Evolutionary conservation across 2,888 invertebrate genomes (phyloP), one percentile per base, ranked within the genome.

Genomic region (Ellobium chinense): DNA sequence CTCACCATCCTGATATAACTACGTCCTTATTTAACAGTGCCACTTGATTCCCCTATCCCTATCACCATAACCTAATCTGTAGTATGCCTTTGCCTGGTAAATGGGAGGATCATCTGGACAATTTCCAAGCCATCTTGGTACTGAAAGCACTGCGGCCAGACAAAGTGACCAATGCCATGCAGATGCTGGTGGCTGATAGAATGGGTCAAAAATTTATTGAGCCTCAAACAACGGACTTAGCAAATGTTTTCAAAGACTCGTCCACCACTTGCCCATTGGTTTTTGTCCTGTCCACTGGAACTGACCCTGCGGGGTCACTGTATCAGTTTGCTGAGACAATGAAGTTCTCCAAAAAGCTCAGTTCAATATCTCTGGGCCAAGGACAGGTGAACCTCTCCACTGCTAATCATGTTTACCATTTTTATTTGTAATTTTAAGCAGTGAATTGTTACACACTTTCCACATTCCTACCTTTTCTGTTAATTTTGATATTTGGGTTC

Each of bases 281-380:
- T 82, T 94, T 94, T 84, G 93, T 94, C 46, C 87, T 94, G 83
- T 93, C 93, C 0, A 63, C 83, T 24, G 93, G 94, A 4, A 93
- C 94, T 14, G 94, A 94, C 85, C 94, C 94, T 1, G 93, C 93
- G 2, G 91, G 90, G 68, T 93, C 93, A 84, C 89, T 94, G 39
- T 92, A 93, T 88, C 93, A 93, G 87, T 94, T 94, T 89, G 93
- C 93, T 31, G 93, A 93, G 79, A 93, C 93, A 82, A 92, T 93
- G 96, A 46, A 93, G 83, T 93, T 93, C 84, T 88, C 92, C 14
- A 93, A 93, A 88, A 93, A 93, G 83, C 95, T 97, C 89, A 95
- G 95, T 89, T 96, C 96, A 84, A 97, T 97, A 83, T 97, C 97
- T 0, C 93, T 98, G 18, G 97, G 97, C 0, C 97, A 97, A 91